A percentile compares a stretch with the other conserved stretches of the same genome.
Evolutionary conservation across 2,113 vertebrate species (phyloP).

Genomic region (Phylloscopus trochiloides): DNA sequence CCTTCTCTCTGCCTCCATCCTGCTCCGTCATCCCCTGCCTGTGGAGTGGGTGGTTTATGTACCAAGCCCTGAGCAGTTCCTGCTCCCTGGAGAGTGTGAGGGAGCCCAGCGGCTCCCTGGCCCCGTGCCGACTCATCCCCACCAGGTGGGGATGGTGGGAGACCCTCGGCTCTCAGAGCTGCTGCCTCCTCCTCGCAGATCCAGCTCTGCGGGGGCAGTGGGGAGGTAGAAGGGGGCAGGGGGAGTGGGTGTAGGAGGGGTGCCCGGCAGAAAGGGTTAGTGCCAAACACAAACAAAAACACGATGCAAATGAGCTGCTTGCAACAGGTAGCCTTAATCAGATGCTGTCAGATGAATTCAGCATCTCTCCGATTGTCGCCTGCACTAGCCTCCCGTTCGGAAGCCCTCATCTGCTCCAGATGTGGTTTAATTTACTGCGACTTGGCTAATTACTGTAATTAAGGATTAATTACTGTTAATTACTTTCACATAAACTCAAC

Average conservation of each 20-base stretch:
- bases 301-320: slow-evolving; percentile 72
- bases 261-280: slow-evolving; percentile 63
- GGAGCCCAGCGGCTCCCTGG: rapidly evolving
- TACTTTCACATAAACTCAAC: slow-evolving; percentile 99
- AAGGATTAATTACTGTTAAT: slow-evolving; percentile 99
- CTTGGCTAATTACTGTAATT: slow-evolving; percentile 99
- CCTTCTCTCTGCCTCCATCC: neutral
- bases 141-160: rapidly evolving
- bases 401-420: slow-evolving; percentile 96
- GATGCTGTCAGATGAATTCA: slow-evolving; percentile 82
- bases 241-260: neutral
- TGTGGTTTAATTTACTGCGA: slow-evolving; percentile 99
- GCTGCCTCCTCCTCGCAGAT: neutral
- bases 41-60: neutral
- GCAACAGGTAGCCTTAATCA: slow-evolving; percentile 86
- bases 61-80: neutral
- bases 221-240: neutral
- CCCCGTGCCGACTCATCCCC: rapidly evolving
- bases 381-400: slow-evolving; percentile 80
- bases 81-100: neutral
- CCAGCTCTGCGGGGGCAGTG: neutral
- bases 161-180: neutral
- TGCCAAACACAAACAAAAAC: slow-evolving; percentile 75
- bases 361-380: slow-evolving; percentile 80
- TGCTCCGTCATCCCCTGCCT: neutral